Percentiles rank a stretch among this genome's conserved stretches.
These are phyloP conservation scores for Stomatorhinus ivindoensis DNA, from an alignment of 2,113 vertebrate species.

Conservation along the genomic window DNA sequence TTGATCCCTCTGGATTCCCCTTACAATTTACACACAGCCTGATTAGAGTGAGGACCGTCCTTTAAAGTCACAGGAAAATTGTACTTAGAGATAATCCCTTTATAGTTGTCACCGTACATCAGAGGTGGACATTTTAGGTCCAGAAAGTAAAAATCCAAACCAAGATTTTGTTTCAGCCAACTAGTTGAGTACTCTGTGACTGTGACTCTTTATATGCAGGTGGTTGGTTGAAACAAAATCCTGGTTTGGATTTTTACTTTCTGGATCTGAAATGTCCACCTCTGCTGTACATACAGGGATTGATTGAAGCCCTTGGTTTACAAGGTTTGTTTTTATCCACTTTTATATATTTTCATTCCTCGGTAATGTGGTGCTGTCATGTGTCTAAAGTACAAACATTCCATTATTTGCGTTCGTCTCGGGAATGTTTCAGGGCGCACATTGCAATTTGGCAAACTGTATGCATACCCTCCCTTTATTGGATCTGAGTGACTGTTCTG, in stretches of 20 bases:
- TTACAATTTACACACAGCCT: background rate
- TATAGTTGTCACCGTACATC: background rate
- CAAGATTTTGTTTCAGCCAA: no score
- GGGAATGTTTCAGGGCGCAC: background rate
- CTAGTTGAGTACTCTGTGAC: no score
- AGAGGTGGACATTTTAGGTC: no score
- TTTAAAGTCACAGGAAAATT: background rate
- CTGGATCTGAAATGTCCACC: no score
- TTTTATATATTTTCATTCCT: background rate
- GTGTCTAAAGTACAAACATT: conserved; percentile 3
- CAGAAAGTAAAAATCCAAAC: no score
- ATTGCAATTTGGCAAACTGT: background rate
- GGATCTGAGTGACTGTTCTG: conserved; percentile 3
- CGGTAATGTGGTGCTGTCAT: background rate
- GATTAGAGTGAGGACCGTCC: background rate
- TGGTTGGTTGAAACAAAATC: no score
- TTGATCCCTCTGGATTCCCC: background rate
- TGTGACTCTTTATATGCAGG: no score
- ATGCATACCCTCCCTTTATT: background rate
- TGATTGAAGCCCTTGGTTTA: background rate
- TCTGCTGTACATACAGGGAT: background rate
- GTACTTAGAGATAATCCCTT: background rate
- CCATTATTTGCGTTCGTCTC: conserved; percentile 3
- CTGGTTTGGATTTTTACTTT: no score
- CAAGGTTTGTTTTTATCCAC: background rate